Base-by-base conservation (phyloP, 2,888 invertebrate species). In the Parochlus steinenii region DNA sequence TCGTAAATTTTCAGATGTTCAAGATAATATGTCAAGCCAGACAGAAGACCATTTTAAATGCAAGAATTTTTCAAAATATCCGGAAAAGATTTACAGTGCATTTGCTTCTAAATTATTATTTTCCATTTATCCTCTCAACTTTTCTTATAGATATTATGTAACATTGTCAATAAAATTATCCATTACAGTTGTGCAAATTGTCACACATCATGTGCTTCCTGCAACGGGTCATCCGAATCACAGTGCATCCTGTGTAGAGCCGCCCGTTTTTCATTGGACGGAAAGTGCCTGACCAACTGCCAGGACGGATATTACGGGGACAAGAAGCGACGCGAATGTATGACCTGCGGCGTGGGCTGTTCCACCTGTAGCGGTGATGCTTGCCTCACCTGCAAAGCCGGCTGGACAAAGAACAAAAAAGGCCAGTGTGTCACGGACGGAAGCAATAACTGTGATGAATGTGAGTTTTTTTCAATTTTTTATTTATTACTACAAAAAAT, bases 161-260 rank as follows among this genome's bases (percentile, higher is more conserved):
- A n/a, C n/a, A n/a, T n/a, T n/a, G n/a, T n/a, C n/a, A n/a, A n/a
- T n/a, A n/a, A n/a, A n/a, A n/a, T n/a, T n/a, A n/a, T n/a, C 3
- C 15, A 5, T 31, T 15, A n/a, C 46, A 77, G 76, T 49, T 86
- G 86, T 55, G 71, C 74, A 22, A 67, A 73, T 32, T 86, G 86
- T 51, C 81, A 86, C 57, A 58, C 71, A 32, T 69, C 76, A 16
- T 86, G 86, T 54, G 76, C 77, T 48, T 79, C 82, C 16, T 86
- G 86, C 54, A 72, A 70, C 45, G 85, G 83, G 19, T 70, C 79
- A 11, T 71, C 73, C 20, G 75, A 76, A 47, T 65, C 72, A 16
- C 78, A 83, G 49, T 89, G 87, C 59, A 77, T 85, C 46, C 72
- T 77, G 10, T 89, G 89, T 58, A 74, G 74, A 40, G 61, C 72